Evolutionary conservation across 2,113 vertebrate species (phyloP), one percentile per base, ranked within the genome.

Genomic region (Cinclus mexicanus): DNA sequence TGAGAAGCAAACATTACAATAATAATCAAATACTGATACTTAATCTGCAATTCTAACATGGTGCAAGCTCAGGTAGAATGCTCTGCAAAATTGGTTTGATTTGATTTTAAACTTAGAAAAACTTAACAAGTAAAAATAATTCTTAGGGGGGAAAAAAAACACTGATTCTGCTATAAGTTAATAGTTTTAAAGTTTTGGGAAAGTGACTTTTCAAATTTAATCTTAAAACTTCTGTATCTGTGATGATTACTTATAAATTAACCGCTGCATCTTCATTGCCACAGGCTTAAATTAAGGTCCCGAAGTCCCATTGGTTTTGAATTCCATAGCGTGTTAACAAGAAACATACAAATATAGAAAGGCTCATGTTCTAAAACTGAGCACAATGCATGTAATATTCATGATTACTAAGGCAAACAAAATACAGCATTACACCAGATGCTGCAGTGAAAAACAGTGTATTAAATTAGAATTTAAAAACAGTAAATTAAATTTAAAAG

Each of bases 291-390:
- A 96, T 97, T 95, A 91, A 96, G 77, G 89, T 96, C 94, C 90
- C 93, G 83, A 94, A 97, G 94, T 97, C 97, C 95, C 97, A 76
- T 60, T 96, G 93, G 95, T 96, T 97, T 98, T 97, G 95, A 87
- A 93, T 97, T 97, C 97, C 74, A 12, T 94, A 95, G 85, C 82
- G 92, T 21, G 1, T 93, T 96, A 96, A 77, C 83, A 96, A 95
- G 91, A 97, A 98, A 95, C 82, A 47, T 97, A 94, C 82, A 97
- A 95, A 97, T 97, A 97, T 95, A 97, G 96, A 96, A 97, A 88
- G 71, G 49, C 75, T 96, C 56, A 83, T 85, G 33, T 96, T 97
- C 80, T 96, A 85, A 97, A 70, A 74, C 71, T 67, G 80, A 94
- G 44, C 56, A 77, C 41, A 92, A 60, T 88, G 33, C 39, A 81